Conservation (phyloP, 2,797 vertebrate genomes). For the Bryconaethiops microstoma region DNA sequence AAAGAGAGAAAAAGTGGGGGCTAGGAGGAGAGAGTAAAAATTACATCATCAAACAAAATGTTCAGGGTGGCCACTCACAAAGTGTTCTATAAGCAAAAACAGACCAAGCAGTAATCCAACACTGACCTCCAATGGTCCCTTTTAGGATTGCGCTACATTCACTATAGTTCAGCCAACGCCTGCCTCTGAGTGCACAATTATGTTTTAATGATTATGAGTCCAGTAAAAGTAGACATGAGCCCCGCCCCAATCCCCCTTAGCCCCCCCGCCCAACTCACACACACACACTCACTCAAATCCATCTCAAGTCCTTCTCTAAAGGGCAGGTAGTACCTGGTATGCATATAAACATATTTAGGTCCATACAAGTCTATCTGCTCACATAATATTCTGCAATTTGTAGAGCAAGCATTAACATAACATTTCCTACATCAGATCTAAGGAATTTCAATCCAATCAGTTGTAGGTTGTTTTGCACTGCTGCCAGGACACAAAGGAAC, state of each 20-base stretch:
- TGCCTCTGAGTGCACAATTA: background rate
- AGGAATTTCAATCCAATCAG: background rate
- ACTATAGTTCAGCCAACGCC: background rate
- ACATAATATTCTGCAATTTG: background rate
- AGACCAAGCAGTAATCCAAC: background rate
- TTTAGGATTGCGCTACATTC: background rate
- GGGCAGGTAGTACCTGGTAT: background rate
- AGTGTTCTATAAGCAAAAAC: background rate
- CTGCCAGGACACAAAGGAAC: background rate
- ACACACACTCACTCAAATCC: background rate
- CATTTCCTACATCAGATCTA: background rate
- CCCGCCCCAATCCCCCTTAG: too few relatives aligned
- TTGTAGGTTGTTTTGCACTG: background rate
- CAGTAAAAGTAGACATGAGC: conserved; percentile 11
- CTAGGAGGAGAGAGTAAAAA: background rate
- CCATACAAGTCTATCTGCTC: background rate
- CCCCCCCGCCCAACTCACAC: too few relatives aligned
- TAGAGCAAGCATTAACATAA: background rate
- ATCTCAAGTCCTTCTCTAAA: background rate
- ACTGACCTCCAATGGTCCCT: conserved; percentile 49
- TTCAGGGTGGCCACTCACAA: background rate
- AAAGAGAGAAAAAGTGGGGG: background rate
- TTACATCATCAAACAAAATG: background rate
- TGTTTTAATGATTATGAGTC: conserved; percentile 1
- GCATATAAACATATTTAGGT: background rate